phyloP scores from a whole-genome alignment of 2,113 vertebrate species.

The Aegithalos caudatus region DNA sequence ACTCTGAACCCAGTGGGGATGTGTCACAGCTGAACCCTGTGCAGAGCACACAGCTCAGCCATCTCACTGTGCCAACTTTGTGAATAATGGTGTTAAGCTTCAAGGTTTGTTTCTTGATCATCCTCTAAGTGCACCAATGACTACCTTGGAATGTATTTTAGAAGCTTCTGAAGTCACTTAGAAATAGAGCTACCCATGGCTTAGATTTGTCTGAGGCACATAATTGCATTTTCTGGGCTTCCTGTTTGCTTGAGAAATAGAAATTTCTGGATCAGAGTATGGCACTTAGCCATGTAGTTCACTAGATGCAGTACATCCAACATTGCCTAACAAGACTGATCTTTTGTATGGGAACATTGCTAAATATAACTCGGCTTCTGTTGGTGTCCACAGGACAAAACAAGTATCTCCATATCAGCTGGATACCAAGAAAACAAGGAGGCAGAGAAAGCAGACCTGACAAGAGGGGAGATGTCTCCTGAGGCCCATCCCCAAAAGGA shows the following conservation, averaged over 20 bases:
- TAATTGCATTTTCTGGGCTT: background rate
- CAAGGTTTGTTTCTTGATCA: background rate
- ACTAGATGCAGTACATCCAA: background rate
- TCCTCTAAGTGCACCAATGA: background rate
- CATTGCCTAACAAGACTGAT: background rate
- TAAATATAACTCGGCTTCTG: conserved; percentile 4
- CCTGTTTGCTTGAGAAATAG: background rate
- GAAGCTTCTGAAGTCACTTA: background rate
- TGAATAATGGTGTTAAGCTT: background rate
- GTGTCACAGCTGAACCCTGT: background rate
- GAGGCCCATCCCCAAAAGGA: background rate
- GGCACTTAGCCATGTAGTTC: background rate
- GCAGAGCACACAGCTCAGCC: accelerated
- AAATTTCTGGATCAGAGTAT: background rate
- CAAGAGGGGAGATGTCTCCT: background rate
- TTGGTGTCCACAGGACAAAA: background rate
- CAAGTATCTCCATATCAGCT: background rate
- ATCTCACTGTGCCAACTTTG: background rate
- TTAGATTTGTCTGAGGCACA: background rate
- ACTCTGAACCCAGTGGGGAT: background rate
- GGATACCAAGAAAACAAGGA: background rate
- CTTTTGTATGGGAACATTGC: background rate
- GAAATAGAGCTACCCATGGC: background rate
- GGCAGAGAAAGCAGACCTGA: background rate
- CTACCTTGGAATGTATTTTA: background rate